Base-by-base conservation (phyloP, 37 sponge, comb jelly and placozoan genomes). In the Corticium candelabrum region DNA sequence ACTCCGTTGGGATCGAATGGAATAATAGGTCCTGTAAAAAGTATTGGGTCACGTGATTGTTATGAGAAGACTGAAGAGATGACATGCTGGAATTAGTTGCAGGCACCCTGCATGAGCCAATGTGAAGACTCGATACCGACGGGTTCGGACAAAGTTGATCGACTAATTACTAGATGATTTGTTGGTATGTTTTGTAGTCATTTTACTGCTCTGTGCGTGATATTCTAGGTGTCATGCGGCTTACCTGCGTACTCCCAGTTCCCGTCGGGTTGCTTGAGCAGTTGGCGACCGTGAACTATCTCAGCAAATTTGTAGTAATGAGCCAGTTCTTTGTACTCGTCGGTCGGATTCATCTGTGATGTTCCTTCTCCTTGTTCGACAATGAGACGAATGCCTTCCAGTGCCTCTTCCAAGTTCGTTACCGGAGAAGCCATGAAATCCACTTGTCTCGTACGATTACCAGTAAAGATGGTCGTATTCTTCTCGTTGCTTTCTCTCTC, bases 261-360 rank as follows among this genome's bases (percentile, higher is more conserved):
- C 15, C 62, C 62, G 62, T 50, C 21, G 21, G 11, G 15, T 11
- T 21, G 11, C 21, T 50, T 11, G 21, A 50, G 15, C 15, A 50
- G 62, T 27, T 21, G 62, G 21, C 62, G 62, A 11, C 62, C 62
- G 62, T 50, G 62, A 1, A 77, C 90, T 38, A 90, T 80, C 40
- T 86, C 85, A 38, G 83, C 81, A 37, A 87, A 87, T 74, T 32
- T 68, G 38, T 80, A 87, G 40, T 77, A 87, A 40, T 87, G 88
- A 1, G 80, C 83, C n/a, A 83, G 56, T 21, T 41, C 67, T 32
- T 33, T 21, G 21, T 21, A 1, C 32, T 21, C 40, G 29, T 36
- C 27, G 0, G 27, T 73, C 1, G 88, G 88, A 62, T 87, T 73
- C 32, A 80, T 2, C 3, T 57, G 76, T 39, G 41, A 41, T 34